phyloP scores from a whole-genome alignment of 2,113 vertebrate genomes.

The Aspidoscelis tigris region DNA sequence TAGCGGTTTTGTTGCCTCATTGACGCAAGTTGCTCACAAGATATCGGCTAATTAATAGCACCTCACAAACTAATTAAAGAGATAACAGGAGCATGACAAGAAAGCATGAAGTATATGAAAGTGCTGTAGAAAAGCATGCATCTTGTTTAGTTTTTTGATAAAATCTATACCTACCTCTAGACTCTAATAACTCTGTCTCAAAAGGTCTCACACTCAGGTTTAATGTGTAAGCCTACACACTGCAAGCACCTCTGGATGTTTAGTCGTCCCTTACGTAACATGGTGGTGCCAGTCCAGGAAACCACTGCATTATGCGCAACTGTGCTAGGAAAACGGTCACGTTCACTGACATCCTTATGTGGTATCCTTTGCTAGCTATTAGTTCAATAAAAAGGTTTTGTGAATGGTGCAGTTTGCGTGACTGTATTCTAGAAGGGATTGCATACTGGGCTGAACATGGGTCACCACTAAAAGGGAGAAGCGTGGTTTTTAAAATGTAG shows the following conservation, averaged over 20 bases:
- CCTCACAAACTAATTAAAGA: conserved; percentile 5
- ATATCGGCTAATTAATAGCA: conserved; percentile 36
- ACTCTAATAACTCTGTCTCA: neutral
- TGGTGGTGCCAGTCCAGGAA: neutral
- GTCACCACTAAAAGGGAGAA: too few relatives aligned
- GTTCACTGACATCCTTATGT: neutral
- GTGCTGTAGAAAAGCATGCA: neutral
- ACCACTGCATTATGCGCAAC: neutral
- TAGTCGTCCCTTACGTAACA: too few relatives aligned
- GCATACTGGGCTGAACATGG: too few relatives aligned
- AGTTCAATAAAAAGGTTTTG: too few relatives aligned
- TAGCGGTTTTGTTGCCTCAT: neutral
- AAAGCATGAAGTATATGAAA: neutral
- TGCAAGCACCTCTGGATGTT: too few relatives aligned
- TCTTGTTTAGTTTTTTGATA: neutral
- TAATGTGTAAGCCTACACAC: too few relatives aligned
- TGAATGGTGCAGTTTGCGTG: too few relatives aligned
- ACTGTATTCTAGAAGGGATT: too few relatives aligned
- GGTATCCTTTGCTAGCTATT: too few relatives aligned
- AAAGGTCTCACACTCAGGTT: neutral
- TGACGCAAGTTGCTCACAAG: conserved; percentile 34
- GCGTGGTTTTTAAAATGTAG: too few relatives aligned
- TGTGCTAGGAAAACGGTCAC: neutral
- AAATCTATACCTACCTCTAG: conserved; percentile 7
- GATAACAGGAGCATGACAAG: neutral